A percentile compares a stretch with the other conserved stretches of the same genome.
Evolutionary conservation across 2,888 invertebrate species (phyloP).

Genomic region (Mesodorylaimus sp.): DNA sequence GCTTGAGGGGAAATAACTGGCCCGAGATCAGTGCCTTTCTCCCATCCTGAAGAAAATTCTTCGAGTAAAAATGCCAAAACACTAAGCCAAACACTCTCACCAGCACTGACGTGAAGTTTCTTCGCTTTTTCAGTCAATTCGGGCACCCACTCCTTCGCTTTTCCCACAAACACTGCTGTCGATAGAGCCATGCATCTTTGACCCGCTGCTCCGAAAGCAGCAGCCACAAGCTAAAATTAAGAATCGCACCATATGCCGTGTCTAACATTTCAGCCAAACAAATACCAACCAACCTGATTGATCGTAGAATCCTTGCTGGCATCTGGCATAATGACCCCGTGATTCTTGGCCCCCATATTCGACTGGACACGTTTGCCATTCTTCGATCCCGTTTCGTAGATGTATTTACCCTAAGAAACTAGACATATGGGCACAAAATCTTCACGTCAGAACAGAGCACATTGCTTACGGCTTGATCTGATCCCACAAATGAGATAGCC

Average conservation of each 20-base stretch:
- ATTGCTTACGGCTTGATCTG: slow-evolving; percentile 71
- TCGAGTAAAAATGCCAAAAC: not conserved
- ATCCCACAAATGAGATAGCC: slow-evolving; percentile 95
- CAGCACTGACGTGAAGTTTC: slow-evolving; percentile 72
- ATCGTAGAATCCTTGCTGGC: slow-evolving; percentile 90
- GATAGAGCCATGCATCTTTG: slow-evolving; percentile 93
- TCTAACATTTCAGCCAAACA: too few species aligned
- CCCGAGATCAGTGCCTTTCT: slow-evolving; percentile 42
- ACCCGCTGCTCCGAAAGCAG: slow-evolving; percentile 96
- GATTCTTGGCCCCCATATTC: slow-evolving; percentile 99
- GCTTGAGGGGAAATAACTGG: slow-evolving; percentile 84
- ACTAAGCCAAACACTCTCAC: slow-evolving; percentile 25
- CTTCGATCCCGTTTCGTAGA: slow-evolving; percentile 72
- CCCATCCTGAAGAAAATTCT: slow-evolving; percentile 34
- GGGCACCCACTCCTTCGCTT: slow-evolving; percentile 77
- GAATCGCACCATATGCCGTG: too few species aligned
- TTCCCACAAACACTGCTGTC: slow-evolving; percentile 65
- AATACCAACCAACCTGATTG: slow-evolving; percentile 50
- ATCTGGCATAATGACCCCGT: slow-evolving; percentile 86
- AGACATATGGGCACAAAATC: too few species aligned
- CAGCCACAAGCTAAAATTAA: slow-evolving; percentile 48
- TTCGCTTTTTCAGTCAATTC: slow-evolving; percentile 65
- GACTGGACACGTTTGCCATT: slow-evolving; percentile 89
- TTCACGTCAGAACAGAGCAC: too few species aligned
- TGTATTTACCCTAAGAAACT: slow-evolving; percentile 57